A percentile compares a stretch with the other conserved stretches of the same genome.
phyloP scores from a whole-genome alignment of 2,113 vertebrate species.

The Hipposideros armiger region DNA sequence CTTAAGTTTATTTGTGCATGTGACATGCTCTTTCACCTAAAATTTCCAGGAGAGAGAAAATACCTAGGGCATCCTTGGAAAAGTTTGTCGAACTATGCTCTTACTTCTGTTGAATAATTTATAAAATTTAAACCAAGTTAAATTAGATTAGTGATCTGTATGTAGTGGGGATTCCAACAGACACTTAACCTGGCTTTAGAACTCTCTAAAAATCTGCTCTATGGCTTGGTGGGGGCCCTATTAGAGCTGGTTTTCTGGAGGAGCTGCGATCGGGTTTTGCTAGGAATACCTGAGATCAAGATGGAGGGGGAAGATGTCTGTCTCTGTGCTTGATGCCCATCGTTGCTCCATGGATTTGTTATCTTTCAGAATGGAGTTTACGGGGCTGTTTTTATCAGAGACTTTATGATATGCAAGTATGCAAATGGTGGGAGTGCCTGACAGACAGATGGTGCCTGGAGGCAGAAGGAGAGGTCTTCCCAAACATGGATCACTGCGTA shows the following conservation, averaged over 20 bases:
- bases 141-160: not conserved
- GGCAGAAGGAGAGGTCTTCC: not conserved
- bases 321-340: not conserved
- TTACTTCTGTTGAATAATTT: not conserved
- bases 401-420: not conserved
- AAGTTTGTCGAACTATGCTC: not conserved
- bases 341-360: not conserved
- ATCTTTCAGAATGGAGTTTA: not conserved
- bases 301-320: not conserved
- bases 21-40: not conserved
- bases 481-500: not conserved
- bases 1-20: not conserved
- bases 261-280: not conserved
- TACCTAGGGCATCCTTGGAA: not conserved
- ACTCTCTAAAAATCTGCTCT: not conserved
- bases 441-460: not conserved
- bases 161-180: too few species aligned
- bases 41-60: not conserved
- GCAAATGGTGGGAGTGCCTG: too few species aligned
- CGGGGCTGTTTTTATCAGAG: not conserved
- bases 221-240: fast-evolving
- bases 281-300: not conserved
- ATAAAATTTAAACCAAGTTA: not conserved
- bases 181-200: not conserved
- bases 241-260: not conserved